Conservation (phyloP, 2,797 vertebrate genomes). For the Rallus crepitans region DNA sequence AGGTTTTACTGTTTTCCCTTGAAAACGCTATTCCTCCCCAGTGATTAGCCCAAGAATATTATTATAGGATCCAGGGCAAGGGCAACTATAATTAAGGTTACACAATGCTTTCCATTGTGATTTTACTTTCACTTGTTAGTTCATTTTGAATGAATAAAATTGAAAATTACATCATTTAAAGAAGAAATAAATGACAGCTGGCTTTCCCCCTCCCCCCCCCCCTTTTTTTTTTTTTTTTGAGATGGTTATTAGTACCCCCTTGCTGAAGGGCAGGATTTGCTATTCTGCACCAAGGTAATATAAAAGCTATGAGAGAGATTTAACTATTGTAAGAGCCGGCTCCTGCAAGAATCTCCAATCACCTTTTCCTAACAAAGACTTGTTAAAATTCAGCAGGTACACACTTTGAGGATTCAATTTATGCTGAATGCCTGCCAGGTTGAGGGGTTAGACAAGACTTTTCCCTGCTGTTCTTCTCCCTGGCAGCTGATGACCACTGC, state of each 20-base stretch:
- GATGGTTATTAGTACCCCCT: neutral
- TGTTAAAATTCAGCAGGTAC: constrained; percentile 16
- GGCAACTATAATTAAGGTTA: neutral
- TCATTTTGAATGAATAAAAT: neutral
- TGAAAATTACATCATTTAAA: neutral
- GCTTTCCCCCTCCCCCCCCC: no score
- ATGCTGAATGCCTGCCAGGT: neutral
- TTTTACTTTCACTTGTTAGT: neutral
- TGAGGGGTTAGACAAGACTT: neutral
- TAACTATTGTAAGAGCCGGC: neutral
- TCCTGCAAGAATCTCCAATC: neutral
- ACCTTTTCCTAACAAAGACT: neutral
- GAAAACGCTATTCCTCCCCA: neutral
- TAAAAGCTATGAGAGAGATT: neutral
- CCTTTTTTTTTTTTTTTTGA: neutral
- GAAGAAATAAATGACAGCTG: neutral
- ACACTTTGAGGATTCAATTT: neutral
- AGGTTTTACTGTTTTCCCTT: neutral
- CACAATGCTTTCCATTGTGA: neutral
- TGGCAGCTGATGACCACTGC: neutral
- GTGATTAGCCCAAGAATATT: neutral
- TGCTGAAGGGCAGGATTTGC: neutral
- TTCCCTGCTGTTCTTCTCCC: neutral
- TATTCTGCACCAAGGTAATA: neutral
- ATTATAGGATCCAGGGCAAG: neutral